phyloP scores from a whole-genome alignment of 2,888 invertebrate genomes.

The Leptodirus hochenwartii region DNA sequence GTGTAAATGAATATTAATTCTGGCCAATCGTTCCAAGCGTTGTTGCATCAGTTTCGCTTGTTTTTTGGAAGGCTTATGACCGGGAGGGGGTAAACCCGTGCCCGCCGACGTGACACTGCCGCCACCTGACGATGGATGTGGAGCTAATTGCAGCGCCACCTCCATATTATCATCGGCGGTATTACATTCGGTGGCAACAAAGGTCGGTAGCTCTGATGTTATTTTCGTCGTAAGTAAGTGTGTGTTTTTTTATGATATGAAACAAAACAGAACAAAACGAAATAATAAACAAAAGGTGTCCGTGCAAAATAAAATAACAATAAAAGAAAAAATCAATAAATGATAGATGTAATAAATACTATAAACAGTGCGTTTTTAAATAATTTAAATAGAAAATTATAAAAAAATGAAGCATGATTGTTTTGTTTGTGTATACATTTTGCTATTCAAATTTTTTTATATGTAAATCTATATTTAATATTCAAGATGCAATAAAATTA shows the following conservation, averaged over 20 bases:
- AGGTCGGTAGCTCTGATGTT: constrained; percentile 38
- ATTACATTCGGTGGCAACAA: constrained; percentile 35
- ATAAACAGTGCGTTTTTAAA: no score
- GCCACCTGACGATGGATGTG: constrained; percentile 17
- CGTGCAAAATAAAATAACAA: constrained; percentile 15
- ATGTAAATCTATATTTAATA: no score
- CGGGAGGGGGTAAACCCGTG: constrained; percentile 23
- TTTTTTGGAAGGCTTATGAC: constrained; percentile 40
- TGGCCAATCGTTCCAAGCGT: constrained; percentile 54
- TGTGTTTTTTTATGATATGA: constrained; percentile 12
- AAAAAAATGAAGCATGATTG: no score
- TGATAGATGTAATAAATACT: no score
- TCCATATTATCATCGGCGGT: constrained; percentile 33
- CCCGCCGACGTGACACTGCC: no score
- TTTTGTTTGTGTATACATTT: no score
- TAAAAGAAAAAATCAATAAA: constrained; percentile 14
- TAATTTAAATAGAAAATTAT: no score
- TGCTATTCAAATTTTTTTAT: no score
- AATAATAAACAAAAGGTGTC: constrained; percentile 4
- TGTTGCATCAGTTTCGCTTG: constrained; percentile 50
- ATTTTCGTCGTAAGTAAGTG: no score
- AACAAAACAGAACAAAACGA: constrained; percentile 15
- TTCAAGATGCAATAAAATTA: no score
- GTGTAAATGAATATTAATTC: constrained; percentile 68
- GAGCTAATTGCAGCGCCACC: constrained; percentile 16